Evolutionary conservation across 2,797 vertebrate genomes (phyloP), one percentile per base, ranked within the genome.

Genomic region (Hippocampus kuda): DNA sequence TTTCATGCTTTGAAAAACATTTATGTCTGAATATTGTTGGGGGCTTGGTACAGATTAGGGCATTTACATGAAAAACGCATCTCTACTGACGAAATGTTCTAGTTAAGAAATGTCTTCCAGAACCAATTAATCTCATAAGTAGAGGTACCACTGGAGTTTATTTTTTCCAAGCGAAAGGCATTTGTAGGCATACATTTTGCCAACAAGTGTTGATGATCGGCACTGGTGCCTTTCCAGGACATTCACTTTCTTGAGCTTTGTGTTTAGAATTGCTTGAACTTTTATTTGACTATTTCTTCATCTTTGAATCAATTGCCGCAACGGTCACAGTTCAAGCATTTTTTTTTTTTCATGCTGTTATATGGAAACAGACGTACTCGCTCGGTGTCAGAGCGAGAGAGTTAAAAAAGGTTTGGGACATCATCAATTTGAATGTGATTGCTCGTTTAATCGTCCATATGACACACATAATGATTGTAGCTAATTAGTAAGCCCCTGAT

Each of bases 391-490:
- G 18, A 38, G 59, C 30, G 18, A 1, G 7, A 61, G 30, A 20
- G 30, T 30, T 30, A 7, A 60, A 34, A 38, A 20, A 20, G 30
- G 27, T 61, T 61, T 3, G 16, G 59, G 7, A 61, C 7, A 34
- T 38, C 59, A 61, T 61, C 34, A 61, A 61, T 61, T 61, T 61
- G 27, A 61, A 38, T 61, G 15, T 22, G 10, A 60, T 60, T 60
- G 27, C 16, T 38, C 27, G 16, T 34, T 30, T 60, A 61, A 61
- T 61, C 30, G 30, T 38, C 59, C 59, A 61, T 61, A 20, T 34
- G 30, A 61, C 59, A 60, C 57, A 38, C 59, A 20, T 61, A 38
- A 61, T 61, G 59, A 34, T 34, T 38, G 59, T 61, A 64, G 61
- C 41, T 46, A 42, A 38, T 64, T 65, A 65, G 42, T 65, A 65